Conservation (phyloP, 2,113 vertebrate genomes). For the Gasterosteus aculeatus region DNA sequence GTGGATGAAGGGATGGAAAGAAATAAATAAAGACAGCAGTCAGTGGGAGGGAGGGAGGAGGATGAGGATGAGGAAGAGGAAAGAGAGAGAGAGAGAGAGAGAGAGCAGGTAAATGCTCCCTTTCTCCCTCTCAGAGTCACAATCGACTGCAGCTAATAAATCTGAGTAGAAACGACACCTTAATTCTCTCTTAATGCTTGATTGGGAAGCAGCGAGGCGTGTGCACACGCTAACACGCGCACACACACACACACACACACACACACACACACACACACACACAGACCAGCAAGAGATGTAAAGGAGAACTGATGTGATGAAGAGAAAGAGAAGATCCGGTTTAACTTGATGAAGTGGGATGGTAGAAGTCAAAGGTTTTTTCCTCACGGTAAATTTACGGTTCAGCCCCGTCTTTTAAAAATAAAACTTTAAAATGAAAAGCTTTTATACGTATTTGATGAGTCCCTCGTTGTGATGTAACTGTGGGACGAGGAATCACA, state of each 20-base stretch:
- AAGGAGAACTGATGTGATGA: no score
- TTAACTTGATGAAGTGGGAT: no score
- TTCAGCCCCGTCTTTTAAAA: no score
- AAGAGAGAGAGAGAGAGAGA: not conserved
- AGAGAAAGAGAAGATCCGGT: no score
- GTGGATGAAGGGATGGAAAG: slow-evolving; percentile 18
- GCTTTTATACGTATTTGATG: no score
- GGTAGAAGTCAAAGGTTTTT: no score
- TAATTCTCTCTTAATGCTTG: slow-evolving; percentile 63
- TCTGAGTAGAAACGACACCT: slow-evolving; percentile 67
- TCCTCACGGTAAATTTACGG: no score
- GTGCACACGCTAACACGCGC: slow-evolving; percentile 10
- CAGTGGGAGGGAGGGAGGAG: not conserved
- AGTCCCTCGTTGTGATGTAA: no score
- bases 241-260: slow-evolving; percentile 11
- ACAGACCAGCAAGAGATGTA: slow-evolving; percentile 28
- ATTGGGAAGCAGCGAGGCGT: slow-evolving; percentile 49
- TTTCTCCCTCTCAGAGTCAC: slow-evolving; percentile 48
- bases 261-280: slow-evolving; percentile 2
- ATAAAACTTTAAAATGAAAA: not conserved
- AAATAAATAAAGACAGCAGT: slow-evolving; percentile 20
- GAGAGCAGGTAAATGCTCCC: not conserved
- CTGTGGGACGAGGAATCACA: not conserved
- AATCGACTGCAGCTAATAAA: slow-evolving; percentile 71
- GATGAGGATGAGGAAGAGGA: not conserved